A percentile compares a stretch with the other conserved stretches of the same genome.
Evolutionary conservation across 1,140 invertebrate species (phyloP).

Genomic region (Dendrolimus punctatus): DNA sequence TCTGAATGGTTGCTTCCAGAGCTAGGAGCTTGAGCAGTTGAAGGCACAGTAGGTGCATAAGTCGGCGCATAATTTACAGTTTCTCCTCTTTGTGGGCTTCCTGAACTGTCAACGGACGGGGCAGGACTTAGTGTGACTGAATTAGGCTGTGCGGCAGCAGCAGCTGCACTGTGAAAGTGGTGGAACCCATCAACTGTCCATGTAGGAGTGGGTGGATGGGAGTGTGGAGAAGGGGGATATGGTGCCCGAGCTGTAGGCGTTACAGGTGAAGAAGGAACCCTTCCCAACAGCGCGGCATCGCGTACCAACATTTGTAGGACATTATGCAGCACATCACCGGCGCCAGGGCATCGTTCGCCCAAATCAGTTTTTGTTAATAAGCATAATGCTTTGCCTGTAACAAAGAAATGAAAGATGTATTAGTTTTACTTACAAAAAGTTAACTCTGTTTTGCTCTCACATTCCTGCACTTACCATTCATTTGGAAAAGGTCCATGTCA

Average conservation of each 20-base stretch:
- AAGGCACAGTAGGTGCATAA: constrained; percentile 79
- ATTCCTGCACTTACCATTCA: constrained; percentile 86
- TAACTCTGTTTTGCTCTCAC: too few relatives aligned
- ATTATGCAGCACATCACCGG: constrained; percentile 95
- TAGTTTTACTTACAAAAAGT: too few relatives aligned
- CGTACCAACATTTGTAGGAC: constrained; percentile 90
- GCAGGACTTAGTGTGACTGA: constrained; percentile 92
- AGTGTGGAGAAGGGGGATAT: constrained; percentile 82
- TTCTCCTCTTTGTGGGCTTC: constrained; percentile 84
- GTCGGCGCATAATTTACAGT: constrained; percentile 84
- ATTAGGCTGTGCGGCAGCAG: constrained; percentile 80
- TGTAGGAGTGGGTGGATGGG: constrained; percentile 83
- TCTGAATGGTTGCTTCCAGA: constrained; percentile 83
- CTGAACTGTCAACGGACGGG: constrained; percentile 89
- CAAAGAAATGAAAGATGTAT: constrained; percentile 11
- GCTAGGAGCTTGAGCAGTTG: constrained; percentile 52
- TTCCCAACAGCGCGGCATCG: constrained; percentile 82
- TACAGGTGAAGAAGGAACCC: constrained; percentile 86
- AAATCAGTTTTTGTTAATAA: constrained; percentile 91
- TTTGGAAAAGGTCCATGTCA: constrained; percentile 95
- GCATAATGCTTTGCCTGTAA: constrained; percentile 89
- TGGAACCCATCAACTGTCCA: constrained; percentile 77
- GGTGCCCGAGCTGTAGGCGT: constrained; percentile 88
- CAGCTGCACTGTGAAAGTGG: constrained; percentile 76
- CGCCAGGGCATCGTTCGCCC: constrained; percentile 90